These are phyloP conservation scores for Orchesella flavescens DNA, from an alignment of 2,888 invertebrate species.

Conservation along the genomic window DNA sequence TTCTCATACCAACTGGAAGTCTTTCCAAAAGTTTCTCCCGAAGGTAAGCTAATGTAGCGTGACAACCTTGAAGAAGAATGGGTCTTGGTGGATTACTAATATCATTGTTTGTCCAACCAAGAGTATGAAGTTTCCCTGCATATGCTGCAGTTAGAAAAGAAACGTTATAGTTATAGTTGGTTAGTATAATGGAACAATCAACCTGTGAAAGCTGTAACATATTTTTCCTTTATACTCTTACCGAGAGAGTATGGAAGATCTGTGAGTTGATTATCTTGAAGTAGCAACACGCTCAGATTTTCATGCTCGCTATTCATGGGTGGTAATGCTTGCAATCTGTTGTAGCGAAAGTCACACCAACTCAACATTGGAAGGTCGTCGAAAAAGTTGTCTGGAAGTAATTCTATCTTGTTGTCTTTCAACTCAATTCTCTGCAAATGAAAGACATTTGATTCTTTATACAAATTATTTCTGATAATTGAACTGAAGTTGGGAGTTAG, in stretches of 20 bases:
- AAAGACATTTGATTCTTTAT: background rate
- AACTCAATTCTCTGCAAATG: slow-evolving; percentile 55
- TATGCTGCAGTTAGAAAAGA: slow-evolving; percentile 7
- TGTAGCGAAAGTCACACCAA: slow-evolving; percentile 66
- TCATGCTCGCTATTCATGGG: slow-evolving; percentile 46
- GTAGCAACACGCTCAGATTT: slow-evolving; percentile 55
- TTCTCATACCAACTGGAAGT: slow-evolving; percentile 30
- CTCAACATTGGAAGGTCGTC: slow-evolving; percentile 62
- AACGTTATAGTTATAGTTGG: too few relatives aligned
- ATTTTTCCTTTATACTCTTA: slow-evolving; percentile 30
- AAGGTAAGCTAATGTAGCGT: slow-evolving; percentile 53
- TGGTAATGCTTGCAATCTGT: slow-evolving; percentile 52
- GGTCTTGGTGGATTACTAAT: slow-evolving; percentile 57
- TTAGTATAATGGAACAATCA: too few relatives aligned
- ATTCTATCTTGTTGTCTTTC: slow-evolving; percentile 55
- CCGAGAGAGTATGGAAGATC: slow-evolving; percentile 64
- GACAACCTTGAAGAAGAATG: slow-evolving; percentile 50
- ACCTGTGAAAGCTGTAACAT: background rate
- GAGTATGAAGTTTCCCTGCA: slow-evolving; percentile 57
- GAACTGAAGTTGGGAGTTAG: too few relatives aligned
- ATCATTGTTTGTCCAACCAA: slow-evolving; percentile 62
- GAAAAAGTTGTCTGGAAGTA: slow-evolving; percentile 65
- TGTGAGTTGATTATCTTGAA: slow-evolving; percentile 64
- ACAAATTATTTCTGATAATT: too few relatives aligned
- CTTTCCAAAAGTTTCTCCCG: background rate